Base-by-base conservation (phyloP, 1,140 invertebrate genomes). In the Steinernema feltiae region DNA sequence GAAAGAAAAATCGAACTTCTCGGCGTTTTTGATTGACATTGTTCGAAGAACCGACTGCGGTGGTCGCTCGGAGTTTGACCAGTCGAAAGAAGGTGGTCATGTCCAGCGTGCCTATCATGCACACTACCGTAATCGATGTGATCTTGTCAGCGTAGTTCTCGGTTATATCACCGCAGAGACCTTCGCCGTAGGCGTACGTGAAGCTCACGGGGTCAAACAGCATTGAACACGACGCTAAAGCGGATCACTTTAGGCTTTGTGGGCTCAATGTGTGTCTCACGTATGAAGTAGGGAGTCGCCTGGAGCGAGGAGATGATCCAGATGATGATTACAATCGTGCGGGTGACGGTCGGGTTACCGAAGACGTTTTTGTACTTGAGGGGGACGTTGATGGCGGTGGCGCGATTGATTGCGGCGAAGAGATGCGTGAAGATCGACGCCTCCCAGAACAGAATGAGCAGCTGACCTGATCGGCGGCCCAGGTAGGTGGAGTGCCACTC, bases 141-240 rank as follows among this genome's bases (percentile, higher is more conserved):
- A 63, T 17, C 53, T 63, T 63, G 53, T 63, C 53, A 3, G 53
- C 53, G 53, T 63, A 63, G 53, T 63, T 7, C 53, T 63, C 53
- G 2, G 53, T 63, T 7, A 63, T 63, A 7, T 63, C 53, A 3
- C 53, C 53, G 24, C 53, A 63, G 53, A 63, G 53, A n/a, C 53
- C 53, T 27, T 63, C 53, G 7, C 53, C 53, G 53, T 63, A 63
- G 53, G 53, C 53, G 53, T 63, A 63, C 7, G 53, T 63, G 53
- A 63, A 63, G 53, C 53, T 63, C 7, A 63, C 53, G 53, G 53
- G n/a, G 53, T 63, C 53, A 27, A 63, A 63, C 53, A 63, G 53
- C 53, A 63, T 63, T 7, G 53, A 63, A 27, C 53, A 63, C 12
- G 53, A n/a, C 3, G 53, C 53, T 63, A 63, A 27, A 63, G 3